These are phyloP conservation scores for Drosophila sordidapex DNA, from an alignment of 2,888 invertebrate species.

Conservation along the genomic window DNA sequence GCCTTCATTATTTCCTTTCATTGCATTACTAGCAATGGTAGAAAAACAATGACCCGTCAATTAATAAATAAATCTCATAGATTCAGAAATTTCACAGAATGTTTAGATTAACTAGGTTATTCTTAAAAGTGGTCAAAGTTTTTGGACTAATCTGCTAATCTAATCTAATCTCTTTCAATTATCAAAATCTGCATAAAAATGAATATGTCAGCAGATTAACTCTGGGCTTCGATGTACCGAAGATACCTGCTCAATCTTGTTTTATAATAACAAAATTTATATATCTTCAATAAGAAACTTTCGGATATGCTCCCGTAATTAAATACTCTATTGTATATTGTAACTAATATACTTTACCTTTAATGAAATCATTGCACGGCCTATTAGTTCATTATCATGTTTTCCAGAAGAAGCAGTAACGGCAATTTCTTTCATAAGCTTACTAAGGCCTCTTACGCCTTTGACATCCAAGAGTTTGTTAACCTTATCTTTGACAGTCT, in stretches of 20 bases:
- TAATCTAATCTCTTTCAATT: not conserved
- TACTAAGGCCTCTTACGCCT: slow-evolving; percentile 92
- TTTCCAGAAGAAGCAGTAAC: slow-evolving; percentile 97
- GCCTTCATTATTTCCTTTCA: not conserved
- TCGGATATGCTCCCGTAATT: not conserved
- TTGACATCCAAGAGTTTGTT: slow-evolving; percentile 94
- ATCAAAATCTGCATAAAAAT: not conserved
- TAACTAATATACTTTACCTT: slow-evolving; percentile 84
- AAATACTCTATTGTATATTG: not conserved
- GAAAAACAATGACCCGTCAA: no score
- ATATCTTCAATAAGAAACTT: not conserved
- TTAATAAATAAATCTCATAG: no score
- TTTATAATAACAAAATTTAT: not conserved
- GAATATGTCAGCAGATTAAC: not conserved
- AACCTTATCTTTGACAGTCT: slow-evolving; percentile 94
- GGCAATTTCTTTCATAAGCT: slow-evolving; percentile 94
- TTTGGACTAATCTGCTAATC: not conserved
- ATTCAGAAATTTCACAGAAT: not conserved
- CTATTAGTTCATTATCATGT: slow-evolving; percentile 98
- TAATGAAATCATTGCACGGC: slow-evolving; percentile 93
- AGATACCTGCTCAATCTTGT: not conserved
- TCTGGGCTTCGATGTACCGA: not conserved
- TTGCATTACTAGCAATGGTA: not conserved
- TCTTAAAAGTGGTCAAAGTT: not conserved
- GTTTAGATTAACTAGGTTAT: not conserved